These are phyloP conservation scores for Ammodytes marinus DNA, from an alignment of 2,113 vertebrate species.

Conservation along the genomic window DNA sequence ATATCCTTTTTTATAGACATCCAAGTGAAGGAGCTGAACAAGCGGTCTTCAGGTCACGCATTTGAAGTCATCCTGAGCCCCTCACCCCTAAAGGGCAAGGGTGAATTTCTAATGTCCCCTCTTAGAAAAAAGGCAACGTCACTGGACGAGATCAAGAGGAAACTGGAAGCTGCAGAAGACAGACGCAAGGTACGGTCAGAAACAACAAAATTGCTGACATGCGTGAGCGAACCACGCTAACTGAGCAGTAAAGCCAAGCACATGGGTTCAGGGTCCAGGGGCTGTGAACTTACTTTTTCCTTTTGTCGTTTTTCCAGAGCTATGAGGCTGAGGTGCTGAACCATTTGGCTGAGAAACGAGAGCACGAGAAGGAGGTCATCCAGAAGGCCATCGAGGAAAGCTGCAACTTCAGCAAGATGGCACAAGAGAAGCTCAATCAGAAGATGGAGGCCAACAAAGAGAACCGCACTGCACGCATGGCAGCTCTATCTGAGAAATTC, in stretches of 20 bases:
- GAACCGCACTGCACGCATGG: conserved; percentile 93
- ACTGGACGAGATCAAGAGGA: conserved; percentile 95
- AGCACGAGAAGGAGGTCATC: conserved; percentile 96
- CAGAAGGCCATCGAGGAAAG: conserved; percentile 95
- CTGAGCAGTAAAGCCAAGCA: accelerated
- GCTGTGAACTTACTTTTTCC: not conserved
- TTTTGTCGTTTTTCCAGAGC: conserved; percentile 80
- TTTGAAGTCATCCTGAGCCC: conserved; percentile 96
- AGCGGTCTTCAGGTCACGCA: conserved; percentile 94
- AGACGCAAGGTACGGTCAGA: conserved; percentile 91
- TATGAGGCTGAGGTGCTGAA: conserved; percentile 94
- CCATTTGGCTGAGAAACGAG: conserved; percentile 94
- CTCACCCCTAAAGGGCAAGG: conserved; percentile 89
- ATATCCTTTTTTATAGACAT: conserved; percentile 85
- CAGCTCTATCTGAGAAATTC: conserved; percentile 94
- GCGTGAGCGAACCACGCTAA: not conserved
- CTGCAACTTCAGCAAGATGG: conserved; percentile 96
- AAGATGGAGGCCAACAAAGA: conserved; percentile 99
- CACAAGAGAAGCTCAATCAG: conserved; percentile 93
- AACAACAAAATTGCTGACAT: not conserved
- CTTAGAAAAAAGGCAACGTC: conserved; percentile 94
- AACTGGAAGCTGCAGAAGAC: conserved; percentile 95
- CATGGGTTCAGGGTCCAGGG: not conserved
- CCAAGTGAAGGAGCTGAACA: conserved; percentile 95
- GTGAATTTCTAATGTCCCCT: conserved; percentile 91